phyloP scores from a whole-genome alignment of 2,888 invertebrate genomes.

The Plebejus argus region DNA sequence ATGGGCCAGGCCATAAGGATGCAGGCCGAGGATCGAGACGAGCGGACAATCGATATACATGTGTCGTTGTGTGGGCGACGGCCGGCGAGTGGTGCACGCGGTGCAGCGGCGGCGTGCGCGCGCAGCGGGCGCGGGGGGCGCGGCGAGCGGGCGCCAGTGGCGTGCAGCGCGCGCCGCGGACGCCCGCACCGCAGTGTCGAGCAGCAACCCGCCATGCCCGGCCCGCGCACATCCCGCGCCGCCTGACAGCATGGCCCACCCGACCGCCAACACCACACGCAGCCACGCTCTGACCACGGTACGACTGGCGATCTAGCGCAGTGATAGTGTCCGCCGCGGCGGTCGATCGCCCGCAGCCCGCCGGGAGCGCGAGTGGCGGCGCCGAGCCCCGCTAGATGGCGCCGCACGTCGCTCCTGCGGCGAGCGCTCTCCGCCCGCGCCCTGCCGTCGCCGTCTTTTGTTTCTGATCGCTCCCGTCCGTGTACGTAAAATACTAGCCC shows the following conservation, averaged over 20 bases:
- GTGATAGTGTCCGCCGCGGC: constrained; percentile 70
- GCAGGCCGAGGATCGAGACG: constrained; percentile 40
- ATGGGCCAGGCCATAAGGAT: constrained; percentile 15
- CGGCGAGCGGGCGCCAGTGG: constrained; percentile 74
- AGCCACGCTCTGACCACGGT: constrained; percentile 81
- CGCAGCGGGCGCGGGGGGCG: constrained; percentile 44
- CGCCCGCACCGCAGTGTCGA: constrained; percentile 80
- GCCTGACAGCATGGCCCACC: constrained; percentile 80
- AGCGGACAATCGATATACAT: constrained; percentile 56
- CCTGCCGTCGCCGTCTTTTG: constrained; percentile 72
- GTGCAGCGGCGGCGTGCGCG: constrained; percentile 50
- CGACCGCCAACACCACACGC: constrained; percentile 80
- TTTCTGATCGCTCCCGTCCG: constrained; percentile 66
- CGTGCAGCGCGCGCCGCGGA: constrained; percentile 79
- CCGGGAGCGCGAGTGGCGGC: constrained; percentile 73
- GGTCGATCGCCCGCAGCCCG: constrained; percentile 79
- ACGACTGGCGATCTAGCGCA: constrained; percentile 57
- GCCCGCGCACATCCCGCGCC: constrained; percentile 79
- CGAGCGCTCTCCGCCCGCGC: constrained; percentile 74
- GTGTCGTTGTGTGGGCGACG: constrained; percentile 57
- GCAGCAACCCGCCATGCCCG: constrained; percentile 79
- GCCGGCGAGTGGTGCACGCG: constrained; percentile 57
- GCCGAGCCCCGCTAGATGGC: constrained; percentile 77
- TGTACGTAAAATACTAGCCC: constrained; percentile 76
- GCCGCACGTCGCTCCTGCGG: constrained; percentile 78